Evolutionary conservation across 2,797 vertebrate genomes (phyloP).

Genomic region (Falco concolor): DNA sequence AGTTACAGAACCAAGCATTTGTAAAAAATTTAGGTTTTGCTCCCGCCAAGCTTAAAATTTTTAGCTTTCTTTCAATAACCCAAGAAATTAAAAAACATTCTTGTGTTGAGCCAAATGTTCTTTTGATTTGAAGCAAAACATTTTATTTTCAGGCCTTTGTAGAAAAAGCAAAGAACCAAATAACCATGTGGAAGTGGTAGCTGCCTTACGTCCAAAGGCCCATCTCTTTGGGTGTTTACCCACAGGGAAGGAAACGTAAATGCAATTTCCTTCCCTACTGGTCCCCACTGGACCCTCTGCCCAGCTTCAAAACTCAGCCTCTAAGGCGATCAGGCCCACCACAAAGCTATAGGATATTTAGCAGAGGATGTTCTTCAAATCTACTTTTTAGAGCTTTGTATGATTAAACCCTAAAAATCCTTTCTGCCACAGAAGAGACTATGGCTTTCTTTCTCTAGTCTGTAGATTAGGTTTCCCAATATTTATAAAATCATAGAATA

Average conservation of each 20-base stretch:
- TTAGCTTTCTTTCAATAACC: slow-evolving; percentile 11
- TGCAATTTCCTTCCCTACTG: not conserved
- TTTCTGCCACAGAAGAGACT: not conserved
- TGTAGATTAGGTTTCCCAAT: not conserved
- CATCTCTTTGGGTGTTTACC: not conserved
- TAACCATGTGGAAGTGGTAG: not conserved
- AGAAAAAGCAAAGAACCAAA: not conserved
- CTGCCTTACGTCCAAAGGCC: not conserved
- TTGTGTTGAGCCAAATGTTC: not conserved
- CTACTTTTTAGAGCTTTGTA: not conserved
- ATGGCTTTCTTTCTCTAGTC: not conserved
- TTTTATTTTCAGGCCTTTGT: not conserved
- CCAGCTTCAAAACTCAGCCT: not conserved
- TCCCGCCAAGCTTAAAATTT: not conserved
- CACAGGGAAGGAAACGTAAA: not conserved
- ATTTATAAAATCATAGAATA: not conserved
- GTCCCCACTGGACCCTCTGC: not conserved
- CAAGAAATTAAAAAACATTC: not conserved
- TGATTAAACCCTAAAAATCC: not conserved
- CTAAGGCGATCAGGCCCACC: not conserved
- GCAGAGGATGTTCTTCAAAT: not conserved
- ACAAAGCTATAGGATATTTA: not conserved
- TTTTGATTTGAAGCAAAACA: not conserved
- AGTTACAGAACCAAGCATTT: slow-evolving; percentile 17
- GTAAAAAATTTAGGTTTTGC: slow-evolving; percentile 1